Conservation (phyloP, 2,888 invertebrate species). For the Tribolium freemani region DNA sequence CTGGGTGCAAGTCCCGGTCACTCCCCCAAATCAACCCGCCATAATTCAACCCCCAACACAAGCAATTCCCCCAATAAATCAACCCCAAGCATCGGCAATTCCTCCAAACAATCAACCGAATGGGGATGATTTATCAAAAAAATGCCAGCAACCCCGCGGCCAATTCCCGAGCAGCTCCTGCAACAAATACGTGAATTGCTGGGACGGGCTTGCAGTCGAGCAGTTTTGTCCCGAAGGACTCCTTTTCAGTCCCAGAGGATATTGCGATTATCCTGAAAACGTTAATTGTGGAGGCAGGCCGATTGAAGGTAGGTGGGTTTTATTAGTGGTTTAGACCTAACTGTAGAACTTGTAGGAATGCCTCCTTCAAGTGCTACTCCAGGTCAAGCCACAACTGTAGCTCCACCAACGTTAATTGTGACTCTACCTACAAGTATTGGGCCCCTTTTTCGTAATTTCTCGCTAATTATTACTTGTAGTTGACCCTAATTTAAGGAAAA, state of each 20-base stretch:
- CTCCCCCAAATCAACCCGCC: slow-evolving; percentile 11
- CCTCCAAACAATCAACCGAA: background rate
- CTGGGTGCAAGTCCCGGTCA: slow-evolving; percentile 52
- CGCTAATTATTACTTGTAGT: slow-evolving; percentile 37
- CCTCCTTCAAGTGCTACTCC: slow-evolving; percentile 15
- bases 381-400: slow-evolving; percentile 23
- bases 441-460: background rate
- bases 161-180: slow-evolving; percentile 77
- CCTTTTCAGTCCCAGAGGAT: slow-evolving; percentile 72
- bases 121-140: slow-evolving; percentile 45
- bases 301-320: slow-evolving; percentile 42
- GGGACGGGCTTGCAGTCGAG: slow-evolving; percentile 78
- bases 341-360: slow-evolving; percentile 11
- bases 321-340: slow-evolving; percentile 4
- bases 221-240: slow-evolving; percentile 76
- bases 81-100: background rate
- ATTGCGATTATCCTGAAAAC: slow-evolving; percentile 76
- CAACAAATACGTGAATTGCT: slow-evolving; percentile 78
- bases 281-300: slow-evolving; percentile 75
- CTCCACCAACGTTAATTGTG: slow-evolving; percentile 34
- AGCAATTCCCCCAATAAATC: background rate
- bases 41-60: background rate
- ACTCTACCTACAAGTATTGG: slow-evolving; percentile 42
- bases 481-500: slow-evolving; percentile 49
- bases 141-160: slow-evolving; percentile 71